Percentiles rank a stretch among this genome's conserved stretches.
phyloP scores from a whole-genome alignment of 2,888 invertebrate genomes.

The Steinernema scapterisci region DNA sequence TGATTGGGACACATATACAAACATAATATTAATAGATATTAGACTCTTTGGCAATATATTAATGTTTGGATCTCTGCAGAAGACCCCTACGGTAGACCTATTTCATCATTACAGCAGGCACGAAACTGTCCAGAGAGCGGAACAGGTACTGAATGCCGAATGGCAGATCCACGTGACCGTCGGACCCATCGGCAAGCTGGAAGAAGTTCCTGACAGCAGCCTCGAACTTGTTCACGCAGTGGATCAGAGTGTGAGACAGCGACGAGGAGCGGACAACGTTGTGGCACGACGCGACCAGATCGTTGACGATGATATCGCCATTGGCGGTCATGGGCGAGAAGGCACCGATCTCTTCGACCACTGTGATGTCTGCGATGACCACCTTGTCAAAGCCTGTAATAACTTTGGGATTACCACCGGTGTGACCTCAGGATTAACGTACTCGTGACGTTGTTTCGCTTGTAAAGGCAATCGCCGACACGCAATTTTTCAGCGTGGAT shows the following conservation, averaged over 20 bases:
- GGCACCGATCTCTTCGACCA: slow-evolving; percentile 50
- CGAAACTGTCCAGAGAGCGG: slow-evolving; percentile 34
- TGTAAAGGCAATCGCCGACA: slow-evolving; percentile 54
- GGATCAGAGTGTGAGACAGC: slow-evolving; percentile 51
- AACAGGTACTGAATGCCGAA: slow-evolving; percentile 39
- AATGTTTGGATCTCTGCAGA: slow-evolving; percentile 1
- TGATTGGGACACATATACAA: slow-evolving; percentile 12
- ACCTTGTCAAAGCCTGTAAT: slow-evolving; percentile 8
- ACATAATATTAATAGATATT: not conserved
- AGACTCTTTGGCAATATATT: not conserved
- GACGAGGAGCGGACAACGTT: slow-evolving; percentile 55
- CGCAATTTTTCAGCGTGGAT: slow-evolving; percentile 55
- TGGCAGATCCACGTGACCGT: slow-evolving; percentile 38
- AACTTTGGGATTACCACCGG: not conserved
- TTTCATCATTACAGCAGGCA: slow-evolving; percentile 34
- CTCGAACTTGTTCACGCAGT: slow-evolving; percentile 26
- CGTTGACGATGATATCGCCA: slow-evolving; percentile 57
- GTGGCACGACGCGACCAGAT: slow-evolving; percentile 58
- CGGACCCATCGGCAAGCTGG: not conserved
- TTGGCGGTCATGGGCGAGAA: slow-evolving; percentile 60
- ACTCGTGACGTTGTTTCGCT: slow-evolving; percentile 28
- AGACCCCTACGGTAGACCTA: not conserved
- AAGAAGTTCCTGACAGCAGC: slow-evolving; percentile 12
- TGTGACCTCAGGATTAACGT: not conserved
- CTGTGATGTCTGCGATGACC: slow-evolving; percentile 39